A percentile compares a stretch with the other conserved stretches of the same genome.
These are phyloP conservation scores for Tragopan temminckii DNA, from an alignment of 2,797 vertebrate species.

Conservation along the genomic window DNA sequence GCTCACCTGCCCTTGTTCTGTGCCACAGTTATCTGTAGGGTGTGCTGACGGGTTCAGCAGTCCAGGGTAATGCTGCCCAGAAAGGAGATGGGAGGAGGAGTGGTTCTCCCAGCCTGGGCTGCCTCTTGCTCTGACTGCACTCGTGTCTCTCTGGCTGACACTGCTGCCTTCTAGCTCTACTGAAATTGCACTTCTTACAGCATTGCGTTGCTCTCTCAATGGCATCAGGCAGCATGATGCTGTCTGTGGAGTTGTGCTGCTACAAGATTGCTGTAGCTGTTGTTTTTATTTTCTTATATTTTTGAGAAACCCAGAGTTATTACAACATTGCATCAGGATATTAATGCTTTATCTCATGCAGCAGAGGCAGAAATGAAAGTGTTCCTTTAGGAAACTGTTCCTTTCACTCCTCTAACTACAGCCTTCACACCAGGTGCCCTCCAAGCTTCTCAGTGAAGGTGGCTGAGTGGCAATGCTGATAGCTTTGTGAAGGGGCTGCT, in stretches of 20 bases:
- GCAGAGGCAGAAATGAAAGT: neutral
- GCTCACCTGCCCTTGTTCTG: neutral
- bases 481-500: neutral
- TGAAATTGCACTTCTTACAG: neutral
- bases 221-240: neutral
- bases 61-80: neutral
- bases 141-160: neutral
- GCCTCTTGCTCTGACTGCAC: neutral
- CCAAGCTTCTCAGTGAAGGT: neutral
- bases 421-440: neutral
- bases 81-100: neutral
- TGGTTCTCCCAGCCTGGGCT: neutral
- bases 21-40: neutral
- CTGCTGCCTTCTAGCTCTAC: neutral
- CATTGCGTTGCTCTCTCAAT: neutral
- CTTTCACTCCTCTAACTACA: too few relatives aligned
- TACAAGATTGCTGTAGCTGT: neutral
- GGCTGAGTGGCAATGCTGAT: neutral
- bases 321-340: neutral
- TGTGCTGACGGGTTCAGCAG: neutral
- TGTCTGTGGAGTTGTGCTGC: neutral
- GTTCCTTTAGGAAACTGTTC: too few relatives aligned
- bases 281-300: neutral
- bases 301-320: neutral
- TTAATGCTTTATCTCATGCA: neutral